phyloP scores from a whole-genome alignment of 2,113 vertebrate genomes.

The Prochilodus magdalenae region DNA sequence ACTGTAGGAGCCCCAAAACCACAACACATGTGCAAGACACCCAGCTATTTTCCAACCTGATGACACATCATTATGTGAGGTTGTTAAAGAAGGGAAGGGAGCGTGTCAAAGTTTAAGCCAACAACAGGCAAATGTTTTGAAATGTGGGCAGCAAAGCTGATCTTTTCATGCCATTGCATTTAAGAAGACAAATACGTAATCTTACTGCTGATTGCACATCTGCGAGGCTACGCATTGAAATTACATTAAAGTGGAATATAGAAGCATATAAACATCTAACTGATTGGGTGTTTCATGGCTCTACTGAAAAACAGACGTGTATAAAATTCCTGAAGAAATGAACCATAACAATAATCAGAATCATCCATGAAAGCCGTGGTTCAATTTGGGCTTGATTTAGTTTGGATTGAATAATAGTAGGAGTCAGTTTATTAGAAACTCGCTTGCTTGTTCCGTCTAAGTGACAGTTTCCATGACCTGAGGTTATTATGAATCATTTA shows the following conservation, averaged over 20 bases:
- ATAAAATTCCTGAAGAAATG: neutral
- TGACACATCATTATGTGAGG: conserved; percentile 21
- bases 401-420: conserved; percentile 14
- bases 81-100: neutral
- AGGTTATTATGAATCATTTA: neutral
- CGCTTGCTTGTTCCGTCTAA: neutral
- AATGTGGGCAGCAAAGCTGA: conserved; percentile 14
- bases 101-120: neutral
- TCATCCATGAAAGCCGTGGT: neutral
- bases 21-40: conserved; percentile 18
- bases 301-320: neutral
- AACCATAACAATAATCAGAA: neutral
- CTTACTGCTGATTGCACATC: conserved; percentile 32
- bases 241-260: neutral
- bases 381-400: neutral
- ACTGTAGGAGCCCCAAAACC: neutral
- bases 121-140: conserved; percentile 20
- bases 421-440: neutral
- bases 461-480: neutral
- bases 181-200: neutral
- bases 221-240: conserved; percentile 8
- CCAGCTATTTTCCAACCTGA: conserved; percentile 8
- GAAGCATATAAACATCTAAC: conserved; percentile 9
- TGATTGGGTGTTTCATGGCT: neutral
- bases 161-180: too few relatives aligned